A percentile compares a stretch with the other conserved stretches of the same genome.
These are phyloP conservation scores for Augochlorella aurata DNA, from an alignment of 2,888 invertebrate species.

Conservation along the genomic window DNA sequence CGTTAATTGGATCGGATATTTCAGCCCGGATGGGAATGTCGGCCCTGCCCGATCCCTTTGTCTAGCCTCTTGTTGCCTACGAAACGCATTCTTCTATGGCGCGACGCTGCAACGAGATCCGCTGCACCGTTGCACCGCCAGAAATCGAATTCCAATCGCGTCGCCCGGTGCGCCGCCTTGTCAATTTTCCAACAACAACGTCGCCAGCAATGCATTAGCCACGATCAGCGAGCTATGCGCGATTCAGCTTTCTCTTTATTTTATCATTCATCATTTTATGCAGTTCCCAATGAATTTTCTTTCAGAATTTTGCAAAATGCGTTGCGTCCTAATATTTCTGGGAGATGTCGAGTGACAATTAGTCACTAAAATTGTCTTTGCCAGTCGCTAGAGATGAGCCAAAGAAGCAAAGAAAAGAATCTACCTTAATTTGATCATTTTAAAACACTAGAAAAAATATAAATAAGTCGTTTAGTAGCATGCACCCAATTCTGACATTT, in stretches of 20 bases:
- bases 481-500: too few relatives aligned
- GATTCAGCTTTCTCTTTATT: background rate
- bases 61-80: conserved; percentile 53
- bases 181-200: conserved; percentile 6
- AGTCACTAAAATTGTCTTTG: too few relatives aligned
- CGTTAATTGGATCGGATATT: conserved; percentile 69
- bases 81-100: conserved; percentile 53
- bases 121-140: background rate
- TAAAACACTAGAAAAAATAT: too few relatives aligned
- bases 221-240: background rate
- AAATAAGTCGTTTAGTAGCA: too few relatives aligned
- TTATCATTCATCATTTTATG: background rate
- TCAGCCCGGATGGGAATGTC: conserved; percentile 61
- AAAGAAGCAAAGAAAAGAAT: too few relatives aligned
- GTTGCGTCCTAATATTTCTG: too few relatives aligned
- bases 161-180: background rate
- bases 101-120: conserved; percentile 33
- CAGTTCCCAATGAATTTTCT: too few relatives aligned
- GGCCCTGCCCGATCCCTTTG: conserved; percentile 61
- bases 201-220: background rate
- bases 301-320: too few relatives aligned
- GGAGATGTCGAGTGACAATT: too few relatives aligned
- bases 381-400: too few relatives aligned
- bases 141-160: conserved; percentile 17
- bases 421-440: too few relatives aligned